phyloP scores from a whole-genome alignment of 2,797 vertebrate genomes.

The Phataginus tricuspis region DNA sequence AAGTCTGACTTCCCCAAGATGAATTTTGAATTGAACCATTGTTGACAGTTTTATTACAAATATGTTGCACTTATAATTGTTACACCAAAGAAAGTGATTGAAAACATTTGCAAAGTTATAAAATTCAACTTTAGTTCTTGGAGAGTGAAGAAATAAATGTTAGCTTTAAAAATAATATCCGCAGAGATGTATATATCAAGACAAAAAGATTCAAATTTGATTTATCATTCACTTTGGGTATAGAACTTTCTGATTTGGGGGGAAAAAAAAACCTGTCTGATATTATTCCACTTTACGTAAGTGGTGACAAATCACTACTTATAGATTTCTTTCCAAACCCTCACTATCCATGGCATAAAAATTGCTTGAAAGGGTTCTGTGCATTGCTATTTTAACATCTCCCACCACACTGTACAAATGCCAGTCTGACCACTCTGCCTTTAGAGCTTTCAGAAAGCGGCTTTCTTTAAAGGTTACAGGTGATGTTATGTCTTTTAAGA shows the following conservation, averaged over 20 bases:
- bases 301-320: constrained; percentile 65
- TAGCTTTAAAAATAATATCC: constrained; percentile 73
- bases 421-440: constrained; percentile 36
- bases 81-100: constrained; percentile 68
- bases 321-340: constrained; percentile 65
- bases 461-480: constrained; percentile 69
- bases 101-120: constrained; percentile 74
- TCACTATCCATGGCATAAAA: constrained; percentile 54
- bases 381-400: constrained; percentile 57
- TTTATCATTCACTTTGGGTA: constrained; percentile 73
- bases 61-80: constrained; percentile 70
- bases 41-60: constrained; percentile 74
- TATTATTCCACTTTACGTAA: constrained; percentile 63
- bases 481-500: constrained; percentile 67
- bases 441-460: constrained; percentile 64
- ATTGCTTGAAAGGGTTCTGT: constrained; percentile 39
- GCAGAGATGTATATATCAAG: constrained; percentile 66
- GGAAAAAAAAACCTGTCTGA: constrained; percentile 24
- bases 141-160: constrained; percentile 65
- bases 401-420: constrained; percentile 63
- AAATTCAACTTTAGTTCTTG: constrained; percentile 46
- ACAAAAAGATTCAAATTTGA: constrained; percentile 64
- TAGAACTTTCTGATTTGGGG: constrained; percentile 52
- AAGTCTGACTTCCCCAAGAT: constrained; percentile 47
- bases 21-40: constrained; percentile 65